A percentile compares a stretch with the other conserved stretches of the same genome.
Evolutionary conservation across 2,113 vertebrate species (phyloP).

Genomic region (Thomomys bottae): DNA sequence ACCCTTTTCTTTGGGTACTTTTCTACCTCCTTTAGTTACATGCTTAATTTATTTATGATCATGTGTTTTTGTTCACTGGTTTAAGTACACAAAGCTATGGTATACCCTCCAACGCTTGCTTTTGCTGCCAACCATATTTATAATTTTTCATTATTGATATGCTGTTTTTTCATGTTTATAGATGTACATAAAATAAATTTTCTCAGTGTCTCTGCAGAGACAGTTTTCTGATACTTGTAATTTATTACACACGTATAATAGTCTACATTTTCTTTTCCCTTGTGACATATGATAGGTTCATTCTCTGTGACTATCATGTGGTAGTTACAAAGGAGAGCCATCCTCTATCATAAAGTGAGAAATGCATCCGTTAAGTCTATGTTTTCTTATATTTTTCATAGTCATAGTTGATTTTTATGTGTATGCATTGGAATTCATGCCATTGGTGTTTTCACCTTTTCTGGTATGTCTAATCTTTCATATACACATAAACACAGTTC

Average conservation of each 20-base stretch:
- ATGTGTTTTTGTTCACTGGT: not conserved
- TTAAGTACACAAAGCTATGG: not conserved
- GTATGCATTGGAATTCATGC: not conserved
- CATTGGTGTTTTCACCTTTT: not conserved
- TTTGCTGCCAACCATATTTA: not conserved
- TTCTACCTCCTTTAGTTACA: not conserved
- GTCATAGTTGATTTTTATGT: not conserved
- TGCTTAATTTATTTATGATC: not conserved
- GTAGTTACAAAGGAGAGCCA: not conserved
- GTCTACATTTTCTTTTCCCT: not conserved
- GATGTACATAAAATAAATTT: not conserved
- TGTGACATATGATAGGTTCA: not conserved
- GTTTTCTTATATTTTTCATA: not conserved
- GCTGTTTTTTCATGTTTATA: not conserved
- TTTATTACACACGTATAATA: not conserved
- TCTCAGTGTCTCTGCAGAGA: not conserved
- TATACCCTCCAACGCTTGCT: not conserved
- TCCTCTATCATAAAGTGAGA: constrained; percentile 22
- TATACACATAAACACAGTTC: not conserved
- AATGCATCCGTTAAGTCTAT: not conserved
- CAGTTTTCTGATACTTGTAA: not conserved
- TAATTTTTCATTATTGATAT: not conserved
- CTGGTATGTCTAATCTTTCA: not conserved
- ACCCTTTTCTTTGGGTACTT: not conserved
- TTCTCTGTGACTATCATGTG: not conserved